Evolutionary conservation across 1,140 invertebrate genomes (phyloP), one percentile per base, ranked within the genome.

Genomic region (Plectrocnemia conspersa): DNA sequence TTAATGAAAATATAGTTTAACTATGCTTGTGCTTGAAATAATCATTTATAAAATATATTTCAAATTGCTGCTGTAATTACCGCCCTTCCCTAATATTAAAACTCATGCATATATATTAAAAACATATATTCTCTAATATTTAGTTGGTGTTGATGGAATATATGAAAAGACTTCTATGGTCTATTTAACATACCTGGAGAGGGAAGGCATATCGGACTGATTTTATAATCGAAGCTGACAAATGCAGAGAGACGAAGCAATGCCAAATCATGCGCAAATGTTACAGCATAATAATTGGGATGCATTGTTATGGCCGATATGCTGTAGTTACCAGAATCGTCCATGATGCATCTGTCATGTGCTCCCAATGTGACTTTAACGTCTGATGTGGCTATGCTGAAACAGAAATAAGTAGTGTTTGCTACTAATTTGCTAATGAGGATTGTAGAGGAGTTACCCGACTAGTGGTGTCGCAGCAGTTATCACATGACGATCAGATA

Each of bases 181-280:
- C 3, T 19, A 40, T 40, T 18, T 19, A 40, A 40, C 16, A 2
- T 44, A 46, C 42, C 6, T 13, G 2, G 19, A 16, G 15, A 69
- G 3, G 80, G 76, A 41, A 85, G 62, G 61, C 82, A 84, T 18
- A 83, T 73, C 0, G 82, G 81, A 3, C 68, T 67, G 54, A 84
- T 72, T 32, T 72, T 66, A 45, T 71, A 69, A 27, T 76, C 77
- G 52, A 82, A 78, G 32, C 68, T 63, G 2, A 78, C 74, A 5
- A 74, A 68, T 18, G 70, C 66, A 50, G 69, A 73, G 5, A 85
- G 64, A 38, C 70, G 73, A 4, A 85, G 60, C 13, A 85, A 56
- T 1, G 81, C 82, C 23, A 85, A 69, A 66, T 85, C 80, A 56
- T 80, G 75, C 22, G 77, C 70, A 56, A 64, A 66, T 0, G 74